phyloP scores from a whole-genome alignment of 2,113 vertebrate species.

The Burhinus bistriatus region DNA sequence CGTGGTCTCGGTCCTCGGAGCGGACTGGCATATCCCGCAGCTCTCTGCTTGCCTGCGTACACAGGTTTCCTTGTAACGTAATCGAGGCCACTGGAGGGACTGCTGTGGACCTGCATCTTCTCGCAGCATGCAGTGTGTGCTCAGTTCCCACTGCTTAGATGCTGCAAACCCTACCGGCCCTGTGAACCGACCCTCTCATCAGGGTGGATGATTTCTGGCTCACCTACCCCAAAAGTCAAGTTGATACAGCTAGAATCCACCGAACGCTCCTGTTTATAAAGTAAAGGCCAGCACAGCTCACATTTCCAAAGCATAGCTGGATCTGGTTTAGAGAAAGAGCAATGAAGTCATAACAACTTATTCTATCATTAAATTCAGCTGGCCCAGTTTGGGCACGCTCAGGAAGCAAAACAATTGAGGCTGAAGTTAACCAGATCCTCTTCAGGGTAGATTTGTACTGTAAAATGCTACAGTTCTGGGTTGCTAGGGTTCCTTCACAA shows the following conservation, averaged over 20 bases:
- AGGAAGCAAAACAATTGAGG: neutral
- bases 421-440: constrained; percentile 27
- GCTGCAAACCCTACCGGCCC: neutral
- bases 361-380: neutral
- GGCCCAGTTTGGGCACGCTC: neutral
- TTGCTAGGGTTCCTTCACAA: constrained; percentile 53
- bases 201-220: neutral
- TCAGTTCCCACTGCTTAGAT: neutral
- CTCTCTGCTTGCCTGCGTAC: neutral
- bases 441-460: neutral
- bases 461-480: neutral
- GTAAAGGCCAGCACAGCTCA: neutral
- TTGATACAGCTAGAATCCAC: neutral
- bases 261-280: neutral
- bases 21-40: neutral
- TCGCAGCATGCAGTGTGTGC: neutral
- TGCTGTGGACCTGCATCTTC: neutral
- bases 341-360: neutral
- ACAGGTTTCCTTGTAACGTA: neutral
- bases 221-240: neutral
- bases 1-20: rapidly evolving
- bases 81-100: neutral
- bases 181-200: neutral
- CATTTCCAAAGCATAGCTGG: constrained; percentile 6
- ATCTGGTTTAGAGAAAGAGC: constrained; percentile 4